Conservation (phyloP, 2,797 vertebrate genomes). For the Arremon aurantiirostris region DNA sequence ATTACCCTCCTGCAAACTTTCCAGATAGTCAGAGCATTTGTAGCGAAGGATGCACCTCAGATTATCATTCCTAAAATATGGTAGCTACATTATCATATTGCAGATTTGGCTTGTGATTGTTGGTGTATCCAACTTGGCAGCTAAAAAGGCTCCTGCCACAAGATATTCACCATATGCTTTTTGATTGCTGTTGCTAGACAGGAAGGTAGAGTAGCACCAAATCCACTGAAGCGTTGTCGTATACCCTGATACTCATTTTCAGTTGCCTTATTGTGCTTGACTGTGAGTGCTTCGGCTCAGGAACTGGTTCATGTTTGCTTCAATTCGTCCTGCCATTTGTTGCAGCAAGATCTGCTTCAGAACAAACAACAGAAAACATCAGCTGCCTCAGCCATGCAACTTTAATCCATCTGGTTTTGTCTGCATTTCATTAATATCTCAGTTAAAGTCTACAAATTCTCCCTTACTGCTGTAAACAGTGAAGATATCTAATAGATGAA, state of each 20-base stretch:
- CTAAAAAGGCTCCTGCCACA: background rate
- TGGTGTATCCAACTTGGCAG: background rate
- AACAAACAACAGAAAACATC: background rate
- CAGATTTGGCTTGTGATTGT: background rate
- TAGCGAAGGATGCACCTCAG: rapidly evolving
- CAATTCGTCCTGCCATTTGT: background rate
- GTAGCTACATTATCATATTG: rapidly evolving
- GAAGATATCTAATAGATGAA: background rate
- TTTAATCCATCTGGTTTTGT: background rate
- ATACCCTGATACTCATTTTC: background rate
- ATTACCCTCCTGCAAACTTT: background rate
- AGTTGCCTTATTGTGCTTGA: background rate
- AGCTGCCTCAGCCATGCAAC: background rate
- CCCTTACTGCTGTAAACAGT: background rate
- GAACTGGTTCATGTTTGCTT: background rate
- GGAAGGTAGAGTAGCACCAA: background rate
- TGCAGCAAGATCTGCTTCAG: background rate
- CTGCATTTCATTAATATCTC: background rate
- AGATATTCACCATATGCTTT: background rate
- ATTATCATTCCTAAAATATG: background rate
- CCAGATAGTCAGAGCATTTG: background rate
- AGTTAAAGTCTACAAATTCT: background rate
- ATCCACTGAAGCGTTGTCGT: background rate
- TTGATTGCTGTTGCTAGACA: background rate
- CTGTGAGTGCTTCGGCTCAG: background rate